These are phyloP conservation scores for Lasioglossum malachurum DNA, from an alignment of 2,888 invertebrate genomes.

Conservation along the genomic window DNA sequence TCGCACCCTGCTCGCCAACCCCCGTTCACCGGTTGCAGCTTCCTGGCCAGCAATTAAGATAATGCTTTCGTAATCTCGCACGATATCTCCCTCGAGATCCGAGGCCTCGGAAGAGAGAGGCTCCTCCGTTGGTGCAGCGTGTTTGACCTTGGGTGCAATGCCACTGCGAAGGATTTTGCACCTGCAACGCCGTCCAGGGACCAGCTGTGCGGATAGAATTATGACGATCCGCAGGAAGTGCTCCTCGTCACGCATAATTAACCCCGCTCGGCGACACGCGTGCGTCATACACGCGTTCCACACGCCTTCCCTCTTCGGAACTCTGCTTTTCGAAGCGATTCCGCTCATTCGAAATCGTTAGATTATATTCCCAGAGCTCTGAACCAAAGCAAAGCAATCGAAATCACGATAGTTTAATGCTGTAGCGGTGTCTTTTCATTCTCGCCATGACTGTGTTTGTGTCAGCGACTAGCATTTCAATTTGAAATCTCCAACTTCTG, in stretches of 20 bases:
- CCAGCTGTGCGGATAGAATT: conserved; percentile 42
- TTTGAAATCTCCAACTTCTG: too few species aligned
- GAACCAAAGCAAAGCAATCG: too few species aligned
- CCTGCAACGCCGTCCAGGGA: conserved; percentile 54
- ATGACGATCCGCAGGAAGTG: conserved; percentile 8
- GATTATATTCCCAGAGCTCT: too few species aligned
- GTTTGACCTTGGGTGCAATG: conserved; percentile 71
- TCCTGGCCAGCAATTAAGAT: conserved; percentile 76
- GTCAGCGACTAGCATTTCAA: too few species aligned
- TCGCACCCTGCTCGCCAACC: conserved; percentile 15
- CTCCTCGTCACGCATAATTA: conserved; percentile 9
- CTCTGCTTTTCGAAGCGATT: background rate
- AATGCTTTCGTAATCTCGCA: conserved; percentile 73
- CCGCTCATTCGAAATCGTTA: background rate
- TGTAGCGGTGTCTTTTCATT: too few species aligned
- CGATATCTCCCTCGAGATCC: conserved; percentile 68
- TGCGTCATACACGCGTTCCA: background rate
- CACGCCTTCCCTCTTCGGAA: background rate
- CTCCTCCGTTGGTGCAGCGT: conserved; percentile 51
- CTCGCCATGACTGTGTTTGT: too few species aligned
- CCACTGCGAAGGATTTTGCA: conserved; percentile 69
- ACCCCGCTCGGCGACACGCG: background rate
- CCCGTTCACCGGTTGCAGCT: conserved; percentile 44
- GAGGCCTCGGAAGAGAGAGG: conserved; percentile 25
- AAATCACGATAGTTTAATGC: too few species aligned